Conservation (phyloP, 2,888 invertebrate genomes). For the Dolomedes plantarius region DNA sequence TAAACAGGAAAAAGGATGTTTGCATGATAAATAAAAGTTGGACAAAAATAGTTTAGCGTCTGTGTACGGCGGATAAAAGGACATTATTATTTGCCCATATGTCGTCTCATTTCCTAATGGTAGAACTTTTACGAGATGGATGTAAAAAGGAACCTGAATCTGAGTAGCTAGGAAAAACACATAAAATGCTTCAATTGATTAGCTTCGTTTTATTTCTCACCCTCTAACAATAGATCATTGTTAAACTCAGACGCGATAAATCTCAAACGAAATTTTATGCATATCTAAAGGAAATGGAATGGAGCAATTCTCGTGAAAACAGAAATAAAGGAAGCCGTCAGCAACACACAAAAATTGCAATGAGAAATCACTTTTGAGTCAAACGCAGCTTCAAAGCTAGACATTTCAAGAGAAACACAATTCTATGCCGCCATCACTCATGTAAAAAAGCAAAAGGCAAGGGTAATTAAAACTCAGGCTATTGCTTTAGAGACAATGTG, state of each 20-base stretch:
- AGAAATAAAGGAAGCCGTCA: slow-evolving; percentile 7
- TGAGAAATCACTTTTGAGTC: background rate
- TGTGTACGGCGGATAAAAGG: too few relatives aligned
- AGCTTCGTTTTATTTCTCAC: slow-evolving; percentile 23
- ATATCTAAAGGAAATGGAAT: background rate
- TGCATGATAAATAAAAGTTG: too few relatives aligned
- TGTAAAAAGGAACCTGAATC: slow-evolving; percentile 6
- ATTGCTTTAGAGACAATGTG: background rate
- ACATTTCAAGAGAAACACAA: background rate
- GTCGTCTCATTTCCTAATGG: background rate
- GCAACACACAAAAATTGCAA: background rate
- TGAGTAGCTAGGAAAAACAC: slow-evolving; percentile 33
- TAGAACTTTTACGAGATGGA: background rate
- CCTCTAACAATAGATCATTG: slow-evolving; percentile 38
- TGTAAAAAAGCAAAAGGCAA: background rate
- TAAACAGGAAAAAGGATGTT: too few relatives aligned
- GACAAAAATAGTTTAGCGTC: too few relatives aligned
- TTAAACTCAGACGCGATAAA: slow-evolving; percentile 17
- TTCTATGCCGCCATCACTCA: background rate
- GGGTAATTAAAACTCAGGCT: background rate
- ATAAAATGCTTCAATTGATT: slow-evolving; percentile 27
- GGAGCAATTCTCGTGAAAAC: background rate
- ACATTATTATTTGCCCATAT: background rate
- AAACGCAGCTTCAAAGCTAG: background rate
- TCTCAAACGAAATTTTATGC: slow-evolving; percentile 10